These are phyloP conservation scores for Lophius americanus DNA, from an alignment of 2,797 vertebrate genomes.

Conservation along the genomic window DNA sequence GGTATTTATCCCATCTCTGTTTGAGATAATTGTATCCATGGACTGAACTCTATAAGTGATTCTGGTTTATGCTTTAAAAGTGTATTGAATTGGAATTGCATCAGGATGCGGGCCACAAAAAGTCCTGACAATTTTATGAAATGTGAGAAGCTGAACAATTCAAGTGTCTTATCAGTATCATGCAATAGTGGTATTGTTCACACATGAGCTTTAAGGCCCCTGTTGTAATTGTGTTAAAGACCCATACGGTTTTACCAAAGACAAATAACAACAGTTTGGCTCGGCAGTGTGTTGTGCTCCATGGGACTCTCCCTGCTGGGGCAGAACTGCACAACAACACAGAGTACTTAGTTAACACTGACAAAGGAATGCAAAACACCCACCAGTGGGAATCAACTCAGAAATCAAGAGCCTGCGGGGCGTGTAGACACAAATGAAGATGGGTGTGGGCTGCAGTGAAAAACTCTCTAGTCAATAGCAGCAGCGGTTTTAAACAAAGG, in stretches of 20 bases:
- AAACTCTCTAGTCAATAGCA: background rate
- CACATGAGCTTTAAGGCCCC: background rate
- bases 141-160: background rate
- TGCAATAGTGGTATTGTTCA: constrained; percentile 16
- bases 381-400: constrained; percentile 24
- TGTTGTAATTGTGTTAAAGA: constrained; percentile 8
- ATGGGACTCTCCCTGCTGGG: constrained; percentile 16
- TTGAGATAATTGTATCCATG: too few species aligned
- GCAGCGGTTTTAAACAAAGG: constrained; percentile 1
- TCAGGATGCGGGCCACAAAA: background rate
- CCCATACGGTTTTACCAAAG: background rate
- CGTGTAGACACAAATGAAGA: constrained; percentile 6
- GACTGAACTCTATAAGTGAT: too few species aligned
- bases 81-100: too few species aligned
- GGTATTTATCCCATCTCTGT: too few species aligned
- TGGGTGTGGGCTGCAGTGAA: constrained; percentile 12
- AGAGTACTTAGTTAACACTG: constrained; percentile 8
- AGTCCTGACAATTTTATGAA: background rate
- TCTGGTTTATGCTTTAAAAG: too few species aligned
- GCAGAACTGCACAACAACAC: constrained; percentile 19
- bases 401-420: constrained; percentile 35
- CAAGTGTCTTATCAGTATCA: constrained; percentile 2
- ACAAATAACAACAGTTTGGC: constrained; percentile 4
- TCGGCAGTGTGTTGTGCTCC: constrained; percentile 8
- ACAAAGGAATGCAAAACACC: constrained; percentile 26